Conservation (phyloP, 64 coral and sea anemone genomes). For the Montipora sp. region DNA sequence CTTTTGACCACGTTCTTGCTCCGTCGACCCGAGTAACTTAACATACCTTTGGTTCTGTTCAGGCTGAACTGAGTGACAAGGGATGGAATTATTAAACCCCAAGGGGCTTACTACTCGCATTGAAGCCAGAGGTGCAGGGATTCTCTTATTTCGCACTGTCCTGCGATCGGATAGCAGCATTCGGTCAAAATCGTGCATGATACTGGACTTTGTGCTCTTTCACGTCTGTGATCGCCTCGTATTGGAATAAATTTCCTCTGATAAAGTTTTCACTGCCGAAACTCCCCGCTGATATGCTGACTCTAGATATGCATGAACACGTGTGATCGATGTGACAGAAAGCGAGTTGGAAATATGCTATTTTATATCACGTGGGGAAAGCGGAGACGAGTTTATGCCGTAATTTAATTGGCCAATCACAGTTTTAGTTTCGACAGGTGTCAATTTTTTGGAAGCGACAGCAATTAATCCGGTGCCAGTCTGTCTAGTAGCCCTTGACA, state of each 20-base stretch:
- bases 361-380: slow-evolving; percentile 83
- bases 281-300: slow-evolving; percentile 64
- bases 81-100: slow-evolving; percentile 66
- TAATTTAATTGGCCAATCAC: slow-evolving; percentile 66
- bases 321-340: slow-evolving; percentile 84
- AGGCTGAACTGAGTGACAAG: slow-evolving; percentile 30
- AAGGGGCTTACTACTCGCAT: slow-evolving; percentile 72
- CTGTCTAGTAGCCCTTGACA: slow-evolving; percentile 46
- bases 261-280: slow-evolving; percentile 53
- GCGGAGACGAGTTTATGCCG: slow-evolving; percentile 62
- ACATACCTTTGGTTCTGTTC: slow-evolving; percentile 68
- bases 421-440: slow-evolving; percentile 66
- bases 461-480: slow-evolving; percentile 76
- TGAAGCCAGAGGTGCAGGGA: slow-evolving; percentile 47
- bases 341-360: slow-evolving; percentile 61
- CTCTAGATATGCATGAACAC: slow-evolving; percentile 91
- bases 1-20: slow-evolving; percentile 54
- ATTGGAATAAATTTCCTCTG: slow-evolving; percentile 42
- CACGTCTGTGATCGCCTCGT: background rate
- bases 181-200: slow-evolving; percentile 28
- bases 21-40: slow-evolving; percentile 77
- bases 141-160: slow-evolving; percentile 73
- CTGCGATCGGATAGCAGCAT: slow-evolving; percentile 54
- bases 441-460: slow-evolving; percentile 38
- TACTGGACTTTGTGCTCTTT: slow-evolving; percentile 22